phyloP scores from a whole-genome alignment of 1,140 invertebrate species.

The Cydia splendana region DNA sequence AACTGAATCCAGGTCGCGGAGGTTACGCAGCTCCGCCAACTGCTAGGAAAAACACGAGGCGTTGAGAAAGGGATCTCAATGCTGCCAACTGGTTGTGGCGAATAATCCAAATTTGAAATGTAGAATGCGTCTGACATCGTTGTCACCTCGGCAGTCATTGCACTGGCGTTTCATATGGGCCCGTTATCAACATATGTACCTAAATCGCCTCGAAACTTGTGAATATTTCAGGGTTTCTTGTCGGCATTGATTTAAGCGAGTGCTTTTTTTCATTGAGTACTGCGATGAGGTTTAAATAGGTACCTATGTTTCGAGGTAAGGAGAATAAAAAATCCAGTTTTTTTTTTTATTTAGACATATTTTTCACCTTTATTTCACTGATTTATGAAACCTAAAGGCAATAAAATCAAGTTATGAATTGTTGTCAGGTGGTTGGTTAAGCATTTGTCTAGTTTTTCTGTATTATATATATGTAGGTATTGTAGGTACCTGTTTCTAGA shows the following conservation, averaged over 20 bases:
- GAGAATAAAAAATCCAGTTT: too few species aligned
- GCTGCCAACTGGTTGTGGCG: background rate
- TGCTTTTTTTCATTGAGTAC: background rate
- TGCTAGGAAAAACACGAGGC: conserved; percentile 25
- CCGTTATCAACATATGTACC: background rate
- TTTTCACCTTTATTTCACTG: too few species aligned
- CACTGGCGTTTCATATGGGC: background rate
- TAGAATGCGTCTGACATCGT: conserved; percentile 1
- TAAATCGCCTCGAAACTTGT: background rate
- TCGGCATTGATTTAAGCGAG: background rate
- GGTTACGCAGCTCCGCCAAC: conserved; percentile 40
- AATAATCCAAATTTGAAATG: conserved; percentile 1
- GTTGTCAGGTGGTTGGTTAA: too few species aligned
- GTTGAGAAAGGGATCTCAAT: conserved; percentile 25
- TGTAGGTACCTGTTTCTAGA: too few species aligned
- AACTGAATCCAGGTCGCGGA: conserved; percentile 64
- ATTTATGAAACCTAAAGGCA: too few species aligned
- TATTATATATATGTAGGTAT: too few species aligned
- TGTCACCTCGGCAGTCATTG: background rate
- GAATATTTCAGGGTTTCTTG: background rate
- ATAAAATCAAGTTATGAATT: too few species aligned
- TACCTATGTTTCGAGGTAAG: too few species aligned
- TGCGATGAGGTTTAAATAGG: background rate
- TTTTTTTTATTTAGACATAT: too few species aligned
- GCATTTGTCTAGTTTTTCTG: too few species aligned